Percentiles rank a stretch among this genome's conserved stretches.
These are phyloP conservation scores for Pseudois nayaur DNA, from an alignment of 2,113 vertebrate genomes.

Conservation along the genomic window DNA sequence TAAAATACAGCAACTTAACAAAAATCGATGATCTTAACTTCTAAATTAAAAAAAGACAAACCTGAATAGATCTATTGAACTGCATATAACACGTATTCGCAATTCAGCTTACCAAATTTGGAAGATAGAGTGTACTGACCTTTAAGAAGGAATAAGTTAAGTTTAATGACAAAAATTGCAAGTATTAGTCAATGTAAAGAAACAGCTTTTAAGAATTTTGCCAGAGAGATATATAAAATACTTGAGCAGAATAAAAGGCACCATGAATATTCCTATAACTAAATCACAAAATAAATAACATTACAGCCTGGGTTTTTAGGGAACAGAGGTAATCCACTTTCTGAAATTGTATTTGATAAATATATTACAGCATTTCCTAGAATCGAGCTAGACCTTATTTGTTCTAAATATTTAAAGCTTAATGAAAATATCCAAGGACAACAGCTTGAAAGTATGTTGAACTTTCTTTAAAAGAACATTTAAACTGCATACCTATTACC, in stretches of 20 bases:
- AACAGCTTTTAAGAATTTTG: conserved; percentile 1
- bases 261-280: background rate
- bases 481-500: background rate
- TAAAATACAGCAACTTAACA: background rate
- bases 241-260: background rate
- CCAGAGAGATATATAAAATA: background rate
- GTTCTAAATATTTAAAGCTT: conserved; percentile 75
- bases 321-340: conserved; percentile 2
- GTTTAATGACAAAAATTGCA: background rate
- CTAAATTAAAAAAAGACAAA: background rate
- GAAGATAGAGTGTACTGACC: background rate
- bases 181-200: conserved; percentile 31
- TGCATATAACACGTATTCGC: background rate
- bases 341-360: background rate
- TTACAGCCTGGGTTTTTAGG: background rate
- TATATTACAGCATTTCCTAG: background rate
- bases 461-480: conserved; percentile 45
- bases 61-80: background rate
- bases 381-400: conserved; percentile 52
- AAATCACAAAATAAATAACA: background rate
- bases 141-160: background rate
- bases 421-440: conserved; percentile 54
- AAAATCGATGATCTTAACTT: background rate
- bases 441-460: conserved; percentile 66
- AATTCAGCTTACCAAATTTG: background rate